These are phyloP conservation scores for Orycteropus afer DNA, from an alignment of 2,113 vertebrate genomes.

Conservation along the genomic window DNA sequence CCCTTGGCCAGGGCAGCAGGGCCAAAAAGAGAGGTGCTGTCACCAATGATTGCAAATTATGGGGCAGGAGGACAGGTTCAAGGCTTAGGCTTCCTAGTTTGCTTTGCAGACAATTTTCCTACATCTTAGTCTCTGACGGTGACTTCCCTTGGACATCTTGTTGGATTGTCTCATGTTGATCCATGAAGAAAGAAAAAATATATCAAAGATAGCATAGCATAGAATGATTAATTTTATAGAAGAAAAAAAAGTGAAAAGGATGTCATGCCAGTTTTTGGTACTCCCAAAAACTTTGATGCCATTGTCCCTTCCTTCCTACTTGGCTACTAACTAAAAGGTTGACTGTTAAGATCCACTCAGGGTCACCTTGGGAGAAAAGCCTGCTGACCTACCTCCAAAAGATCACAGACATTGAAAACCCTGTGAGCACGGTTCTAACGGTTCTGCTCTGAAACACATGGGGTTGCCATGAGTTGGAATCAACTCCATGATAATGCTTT, in stretches of 20 bases:
- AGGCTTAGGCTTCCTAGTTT: neutral
- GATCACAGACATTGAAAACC: neutral
- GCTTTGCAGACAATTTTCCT: neutral
- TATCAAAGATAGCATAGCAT: neutral
- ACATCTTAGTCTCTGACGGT: neutral
- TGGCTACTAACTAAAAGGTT: neutral
- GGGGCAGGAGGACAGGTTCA: rapidly evolving
- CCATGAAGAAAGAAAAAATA: neutral
- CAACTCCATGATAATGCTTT: too few species aligned
- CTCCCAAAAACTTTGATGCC: neutral
- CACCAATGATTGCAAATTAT: rapidly evolving
- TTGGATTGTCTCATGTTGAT: neutral
- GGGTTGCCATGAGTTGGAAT: too few species aligned
- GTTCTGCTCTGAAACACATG: too few species aligned
- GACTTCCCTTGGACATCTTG: neutral
- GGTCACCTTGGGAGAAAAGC: neutral
- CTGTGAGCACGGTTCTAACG: neutral
- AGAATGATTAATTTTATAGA: neutral
- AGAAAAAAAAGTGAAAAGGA: neutral
- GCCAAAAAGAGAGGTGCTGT: neutral
- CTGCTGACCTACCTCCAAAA: neutral
- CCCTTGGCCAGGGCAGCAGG: too few species aligned
- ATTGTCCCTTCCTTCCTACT: rapidly evolving
- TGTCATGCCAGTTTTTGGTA: neutral
- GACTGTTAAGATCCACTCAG: neutral